phyloP scores from a whole-genome alignment of 2,797 vertebrate genomes.

The Buphagus erythrorhynchus region DNA sequence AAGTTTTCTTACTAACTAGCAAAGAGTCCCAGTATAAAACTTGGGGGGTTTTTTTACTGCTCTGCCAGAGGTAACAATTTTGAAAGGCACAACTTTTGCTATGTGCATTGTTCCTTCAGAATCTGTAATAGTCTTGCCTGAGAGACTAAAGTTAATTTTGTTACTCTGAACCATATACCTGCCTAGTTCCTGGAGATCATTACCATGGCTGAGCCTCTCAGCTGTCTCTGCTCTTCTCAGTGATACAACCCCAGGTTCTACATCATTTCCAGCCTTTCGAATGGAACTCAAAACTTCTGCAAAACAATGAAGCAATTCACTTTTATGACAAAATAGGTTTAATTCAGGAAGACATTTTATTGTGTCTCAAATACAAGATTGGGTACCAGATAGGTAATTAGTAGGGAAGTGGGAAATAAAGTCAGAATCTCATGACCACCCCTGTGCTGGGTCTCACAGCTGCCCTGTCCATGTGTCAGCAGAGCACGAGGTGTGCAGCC shows the following conservation, averaged over 20 bases:
- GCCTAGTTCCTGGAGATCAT: neutral
- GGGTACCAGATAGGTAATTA: neutral
- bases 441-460: neutral
- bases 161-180: neutral
- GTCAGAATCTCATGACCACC: neutral
- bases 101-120: neutral
- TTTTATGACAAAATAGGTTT: neutral
- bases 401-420: neutral
- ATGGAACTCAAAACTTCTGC: neutral
- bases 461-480: neutral
- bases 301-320: neutral
- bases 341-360: neutral
- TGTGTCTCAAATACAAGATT: neutral
- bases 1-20: neutral
- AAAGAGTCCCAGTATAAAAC: neutral
- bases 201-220: neutral
- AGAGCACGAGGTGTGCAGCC: neutral
- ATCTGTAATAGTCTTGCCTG: neutral
- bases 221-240: neutral
- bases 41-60: neutral
- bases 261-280: rapidly evolving
- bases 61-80: neutral
- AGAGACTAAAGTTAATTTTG: neutral
- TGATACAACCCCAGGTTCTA: neutral
- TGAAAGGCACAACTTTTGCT: neutral